Percentiles rank a stretch among this genome's conserved stretches.
Conservation (phyloP, 2,888 invertebrate genomes). For the Xanthorhoe designata region DNA sequence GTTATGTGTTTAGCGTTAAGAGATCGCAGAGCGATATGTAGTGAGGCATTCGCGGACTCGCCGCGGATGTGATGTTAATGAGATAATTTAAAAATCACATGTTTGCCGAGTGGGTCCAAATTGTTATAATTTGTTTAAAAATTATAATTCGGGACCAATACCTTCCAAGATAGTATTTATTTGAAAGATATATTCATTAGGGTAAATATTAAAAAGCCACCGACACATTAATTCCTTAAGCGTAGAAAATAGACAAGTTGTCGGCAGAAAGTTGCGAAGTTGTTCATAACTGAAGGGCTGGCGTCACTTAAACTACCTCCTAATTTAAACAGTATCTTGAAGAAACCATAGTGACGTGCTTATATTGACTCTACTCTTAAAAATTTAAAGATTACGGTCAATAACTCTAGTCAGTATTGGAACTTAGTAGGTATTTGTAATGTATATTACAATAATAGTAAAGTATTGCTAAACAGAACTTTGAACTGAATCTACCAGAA, state of each 20-base stretch:
- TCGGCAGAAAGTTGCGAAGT: slow-evolving; percentile 83
- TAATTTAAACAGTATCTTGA: slow-evolving; percentile 79
- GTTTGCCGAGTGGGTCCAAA: slow-evolving; percentile 83
- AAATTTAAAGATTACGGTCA: slow-evolving; percentile 57
- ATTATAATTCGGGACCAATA: slow-evolving; percentile 86
- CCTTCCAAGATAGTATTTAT: slow-evolving; percentile 86
- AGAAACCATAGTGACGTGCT: slow-evolving; percentile 69
- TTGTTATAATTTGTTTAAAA: slow-evolving; percentile 86
- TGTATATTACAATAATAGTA: slow-evolving; percentile 24
- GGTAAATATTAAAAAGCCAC: slow-evolving; percentile 85
- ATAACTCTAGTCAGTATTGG: slow-evolving; percentile 82
- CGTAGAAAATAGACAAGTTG: slow-evolving; percentile 82
- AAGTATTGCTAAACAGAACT: slow-evolving; percentile 22
- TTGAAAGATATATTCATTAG: slow-evolving; percentile 84
- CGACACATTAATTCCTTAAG: slow-evolving; percentile 86
- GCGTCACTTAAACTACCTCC: slow-evolving; percentile 82
- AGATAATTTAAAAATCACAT: slow-evolving; percentile 73
- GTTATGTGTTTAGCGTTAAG: slow-evolving; percentile 75
- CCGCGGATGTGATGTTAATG: slow-evolving; percentile 71
- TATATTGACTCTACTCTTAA: slow-evolving; percentile 62
- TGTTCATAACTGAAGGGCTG: slow-evolving; percentile 54
- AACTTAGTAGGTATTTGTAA: slow-evolving; percentile 66
- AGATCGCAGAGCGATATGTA: slow-evolving; percentile 83
- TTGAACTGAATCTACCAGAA: slow-evolving; percentile 16
- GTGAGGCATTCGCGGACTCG: slow-evolving; percentile 68